Percentiles rank a stretch among this genome's conserved stretches.
Evolutionary conservation across 2,888 invertebrate species (phyloP).

Genomic region (Caenorhabditis sp.): DNA sequence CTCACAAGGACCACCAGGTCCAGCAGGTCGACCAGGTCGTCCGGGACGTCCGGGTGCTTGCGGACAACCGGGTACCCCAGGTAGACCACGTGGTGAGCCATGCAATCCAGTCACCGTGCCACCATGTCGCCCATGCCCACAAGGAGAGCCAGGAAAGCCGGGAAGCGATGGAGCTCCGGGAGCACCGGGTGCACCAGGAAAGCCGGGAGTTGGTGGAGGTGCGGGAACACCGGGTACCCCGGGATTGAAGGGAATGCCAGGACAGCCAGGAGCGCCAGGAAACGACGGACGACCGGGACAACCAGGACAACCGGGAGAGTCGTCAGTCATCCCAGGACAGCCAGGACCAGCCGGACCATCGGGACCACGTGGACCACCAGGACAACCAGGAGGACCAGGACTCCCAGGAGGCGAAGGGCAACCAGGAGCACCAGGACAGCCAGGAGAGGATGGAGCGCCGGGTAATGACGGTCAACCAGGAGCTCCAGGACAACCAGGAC

Average conservation of each 20-base stretch:
- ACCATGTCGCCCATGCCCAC: conserved; percentile 59
- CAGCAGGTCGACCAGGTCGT: conserved; percentile 40
- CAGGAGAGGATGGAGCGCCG: conserved; percentile 40
- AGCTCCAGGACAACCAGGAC: conserved; percentile 48
- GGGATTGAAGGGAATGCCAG: conserved; percentile 32
- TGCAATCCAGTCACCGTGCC: conserved; percentile 63
- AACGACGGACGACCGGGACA: conserved; percentile 35
- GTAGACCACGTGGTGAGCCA: conserved; percentile 56
- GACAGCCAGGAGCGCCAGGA: conserved; percentile 39
- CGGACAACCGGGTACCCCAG: conserved; percentile 48
- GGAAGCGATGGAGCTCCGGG: conserved; percentile 60
- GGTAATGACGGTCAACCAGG: conserved; percentile 37
- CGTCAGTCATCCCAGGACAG: conserved; percentile 34
- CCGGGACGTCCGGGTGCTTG: conserved; percentile 50
- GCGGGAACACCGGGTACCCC: conserved; percentile 30
- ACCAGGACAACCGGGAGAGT: conserved; percentile 49
- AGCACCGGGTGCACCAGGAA: conserved; percentile 35
- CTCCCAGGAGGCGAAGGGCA: conserved; percentile 43
- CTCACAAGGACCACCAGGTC: conserved; percentile 45
- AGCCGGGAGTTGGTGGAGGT: conserved; percentile 36
- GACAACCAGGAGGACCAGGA: conserved; percentile 46
- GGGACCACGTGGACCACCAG: conserved; percentile 51
- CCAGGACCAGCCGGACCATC: conserved; percentile 43
- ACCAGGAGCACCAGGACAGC: conserved; percentile 51
- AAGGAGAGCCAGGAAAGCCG: conserved; percentile 47